These are phyloP conservation scores for Mimachlamys varia DNA, from an alignment of 2,888 invertebrate species.

Conservation along the genomic window DNA sequence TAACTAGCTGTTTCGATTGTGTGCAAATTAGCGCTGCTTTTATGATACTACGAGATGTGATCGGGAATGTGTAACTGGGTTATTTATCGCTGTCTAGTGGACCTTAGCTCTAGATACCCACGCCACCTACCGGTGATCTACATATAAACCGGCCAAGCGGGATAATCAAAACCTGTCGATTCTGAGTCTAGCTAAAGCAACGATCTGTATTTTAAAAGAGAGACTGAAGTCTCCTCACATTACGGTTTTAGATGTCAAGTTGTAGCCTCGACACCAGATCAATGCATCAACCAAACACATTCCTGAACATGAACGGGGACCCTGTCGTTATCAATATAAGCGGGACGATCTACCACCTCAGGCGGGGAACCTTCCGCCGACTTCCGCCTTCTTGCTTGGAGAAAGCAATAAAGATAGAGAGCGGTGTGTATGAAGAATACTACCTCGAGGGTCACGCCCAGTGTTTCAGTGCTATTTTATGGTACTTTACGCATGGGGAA, in stretches of 20 bases:
- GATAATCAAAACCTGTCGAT: neutral
- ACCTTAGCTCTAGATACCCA: neutral
- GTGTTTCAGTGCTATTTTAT: conserved; percentile 59
- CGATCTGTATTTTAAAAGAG: neutral
- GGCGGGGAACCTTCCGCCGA: conserved; percentile 42
- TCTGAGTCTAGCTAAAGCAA: neutral
- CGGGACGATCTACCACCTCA: conserved; percentile 52
- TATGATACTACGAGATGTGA: neutral
- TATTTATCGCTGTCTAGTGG: neutral
- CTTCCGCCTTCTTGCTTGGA: conserved; percentile 50
- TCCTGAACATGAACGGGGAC: conserved; percentile 40
- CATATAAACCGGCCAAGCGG: neutral
- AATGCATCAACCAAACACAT: conserved; percentile 29
- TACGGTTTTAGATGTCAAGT: neutral
- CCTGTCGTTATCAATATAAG: conserved; percentile 49
- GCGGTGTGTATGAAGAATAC: conserved; percentile 45
- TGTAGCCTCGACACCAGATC: neutral
- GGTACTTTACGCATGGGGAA: conserved; percentile 86
- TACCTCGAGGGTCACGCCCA: conserved; percentile 54
- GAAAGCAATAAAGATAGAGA: conserved; percentile 33
- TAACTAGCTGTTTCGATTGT: conserved; percentile 9
- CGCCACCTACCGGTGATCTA: neutral
- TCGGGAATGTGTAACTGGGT: neutral
- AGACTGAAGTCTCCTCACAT: neutral
- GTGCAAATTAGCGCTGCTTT: neutral